Evolutionary conservation across 2,888 invertebrate genomes (phyloP).

Genomic region (Choreutis nemorana): DNA sequence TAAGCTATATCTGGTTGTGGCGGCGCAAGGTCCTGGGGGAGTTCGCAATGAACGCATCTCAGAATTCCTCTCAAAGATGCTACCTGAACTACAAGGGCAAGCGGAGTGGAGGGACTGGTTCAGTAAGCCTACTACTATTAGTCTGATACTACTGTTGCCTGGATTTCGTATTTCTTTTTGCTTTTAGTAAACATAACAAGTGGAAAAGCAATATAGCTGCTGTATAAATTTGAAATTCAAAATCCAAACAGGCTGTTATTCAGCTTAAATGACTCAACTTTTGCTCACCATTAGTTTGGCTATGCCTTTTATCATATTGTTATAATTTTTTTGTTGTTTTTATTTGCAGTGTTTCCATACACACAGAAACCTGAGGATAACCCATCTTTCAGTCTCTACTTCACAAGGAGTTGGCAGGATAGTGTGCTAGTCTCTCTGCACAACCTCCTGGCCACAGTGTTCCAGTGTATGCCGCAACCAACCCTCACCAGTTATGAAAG

Average conservation of each 20-base stretch:
- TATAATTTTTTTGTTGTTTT: too few species aligned
- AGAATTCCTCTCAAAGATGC: slow-evolving; percentile 90
- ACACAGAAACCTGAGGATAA: slow-evolving; percentile 92
- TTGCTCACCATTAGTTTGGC: too few species aligned
- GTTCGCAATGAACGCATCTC: slow-evolving; percentile 85
- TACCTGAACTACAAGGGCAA: slow-evolving; percentile 86
- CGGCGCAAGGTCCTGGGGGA: slow-evolving; percentile 71
- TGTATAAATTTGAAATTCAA: too few species aligned
- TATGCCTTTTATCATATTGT: too few species aligned
- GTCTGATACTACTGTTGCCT: too few species aligned
- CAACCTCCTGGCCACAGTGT: slow-evolving; percentile 91
- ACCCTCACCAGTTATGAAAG: slow-evolving; percentile 86
- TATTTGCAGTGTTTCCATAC: slow-evolving; percentile 84
- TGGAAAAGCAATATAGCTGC: too few species aligned
- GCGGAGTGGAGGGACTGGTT: slow-evolving; percentile 98
- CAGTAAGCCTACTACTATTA: slow-evolving; percentile 70
- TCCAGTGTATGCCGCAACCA: slow-evolving; percentile 86
- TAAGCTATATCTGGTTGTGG: slow-evolving; percentile 90
- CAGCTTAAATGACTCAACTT: too few species aligned
- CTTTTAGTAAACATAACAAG: too few species aligned
- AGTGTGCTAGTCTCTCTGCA: slow-evolving; percentile 88
- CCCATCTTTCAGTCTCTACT: slow-evolving; percentile 85
- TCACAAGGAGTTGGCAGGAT: slow-evolving; percentile 95
- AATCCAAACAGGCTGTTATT: too few species aligned
- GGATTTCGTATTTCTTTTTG: too few species aligned